phyloP scores from a whole-genome alignment of 2,888 invertebrate species.

The Amphiduros pacificus region DNA sequence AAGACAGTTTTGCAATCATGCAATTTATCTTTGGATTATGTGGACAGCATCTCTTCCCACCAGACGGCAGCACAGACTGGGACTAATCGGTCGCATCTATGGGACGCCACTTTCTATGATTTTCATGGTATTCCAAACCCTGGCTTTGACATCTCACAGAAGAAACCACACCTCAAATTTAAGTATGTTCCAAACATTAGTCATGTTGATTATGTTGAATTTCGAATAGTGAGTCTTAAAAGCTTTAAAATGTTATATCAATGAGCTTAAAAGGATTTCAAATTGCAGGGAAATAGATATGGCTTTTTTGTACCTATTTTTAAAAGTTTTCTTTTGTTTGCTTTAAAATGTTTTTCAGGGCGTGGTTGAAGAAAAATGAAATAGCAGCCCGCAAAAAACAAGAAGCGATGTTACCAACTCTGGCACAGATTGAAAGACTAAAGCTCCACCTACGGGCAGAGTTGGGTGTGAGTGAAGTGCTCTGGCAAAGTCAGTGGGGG shows the following conservation, averaged over 20 bases:
- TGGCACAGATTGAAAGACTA: constrained; percentile 75
- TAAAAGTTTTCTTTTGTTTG: not conserved
- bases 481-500: constrained; percentile 61
- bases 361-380: constrained; percentile 75
- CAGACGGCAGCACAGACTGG: constrained; percentile 3
- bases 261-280: no score
- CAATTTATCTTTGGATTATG: constrained; percentile 82
- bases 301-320: no score
- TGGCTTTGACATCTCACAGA: constrained; percentile 11
- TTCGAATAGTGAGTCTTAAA: no score
- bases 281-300: no score
- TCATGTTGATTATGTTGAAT: no score
- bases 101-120: constrained; percentile 38
- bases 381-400: constrained; percentile 70
- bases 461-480: constrained; percentile 67
- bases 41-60: constrained; percentile 66
- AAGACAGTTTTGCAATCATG: constrained; percentile 75
- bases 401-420: constrained; percentile 69
- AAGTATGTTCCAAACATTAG: constrained; percentile 6
- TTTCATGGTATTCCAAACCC: constrained; percentile 34
- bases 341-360: constrained; percentile 30
- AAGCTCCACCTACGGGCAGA: constrained; percentile 66
- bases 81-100: constrained; percentile 20
- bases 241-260: no score
- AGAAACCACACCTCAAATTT: constrained; percentile 3